Evolutionary conservation across 2,888 invertebrate genomes (phyloP), one percentile per base, ranked within the genome.

Genomic region (Griposia aprilina): DNA sequence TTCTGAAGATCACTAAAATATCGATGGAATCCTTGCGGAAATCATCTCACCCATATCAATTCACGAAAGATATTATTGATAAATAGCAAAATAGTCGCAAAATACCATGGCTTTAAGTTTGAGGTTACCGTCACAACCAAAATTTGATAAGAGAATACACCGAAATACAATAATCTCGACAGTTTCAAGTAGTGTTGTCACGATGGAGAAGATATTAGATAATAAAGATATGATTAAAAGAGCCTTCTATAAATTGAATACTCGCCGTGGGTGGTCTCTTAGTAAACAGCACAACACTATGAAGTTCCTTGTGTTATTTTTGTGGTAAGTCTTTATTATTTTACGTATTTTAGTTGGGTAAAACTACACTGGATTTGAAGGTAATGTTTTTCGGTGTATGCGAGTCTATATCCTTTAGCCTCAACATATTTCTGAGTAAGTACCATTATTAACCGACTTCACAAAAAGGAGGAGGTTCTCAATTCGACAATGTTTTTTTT

Each of bases 311-410:
- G 70, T 81, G 52, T 67, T 83, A n/a, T 23, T 74, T 48, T 62
- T 81, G 45, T 72, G 81, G 84, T 81, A 84, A 84, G 81, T 81
- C 20, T 36, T 59, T 65, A 48, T 20, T 63, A 36, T 26, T 20
- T 30, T 26, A 55, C 15, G 50, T 57, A n/a, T 41, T 10, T 10
- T 1, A 26, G 4, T 55, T 30, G 69, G n/a, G 17, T 3, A 13
- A 0, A n/a, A 20, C n/a, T 45, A 66, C 7, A 26, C 26, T 63
- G 3, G 17, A 11, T 48, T 68, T 0, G 15, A 52, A 8, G 13
- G 13, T 26, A 23, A 41, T 23, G 17, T 26, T 41, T 55, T 55
- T 72, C 20, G 1, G 23, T 73, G 23, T 23, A 26, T 23, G 6
- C n/a, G 4, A 26, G 7, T 70, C 8, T 55, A 23, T 23, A 55